Base-by-base conservation (phyloP, 2,113 vertebrate species). In the Naja naja region DNA sequence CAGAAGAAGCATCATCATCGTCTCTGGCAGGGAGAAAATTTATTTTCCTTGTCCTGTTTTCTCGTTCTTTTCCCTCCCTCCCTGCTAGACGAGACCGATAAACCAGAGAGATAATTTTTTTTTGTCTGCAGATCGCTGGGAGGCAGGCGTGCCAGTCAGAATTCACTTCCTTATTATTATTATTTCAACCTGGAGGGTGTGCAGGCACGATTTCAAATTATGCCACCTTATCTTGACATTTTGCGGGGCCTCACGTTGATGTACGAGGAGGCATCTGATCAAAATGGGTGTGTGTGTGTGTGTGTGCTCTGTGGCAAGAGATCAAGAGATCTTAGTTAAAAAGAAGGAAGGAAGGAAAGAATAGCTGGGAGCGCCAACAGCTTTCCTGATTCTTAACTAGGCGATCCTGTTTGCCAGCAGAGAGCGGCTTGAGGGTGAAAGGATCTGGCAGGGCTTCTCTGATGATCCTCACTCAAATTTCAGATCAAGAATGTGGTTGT, bases 381-480 rank as follows among this genome's bases (percentile, higher is more conserved):
- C 96, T 94, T 92, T 11, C 94, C 95, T 93, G 27, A 92, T 54
- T 56, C 94, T 93, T 56, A 96, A 96, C 92, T 30, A 95, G 96
- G 88, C 0, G 8, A 55, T 94, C 94, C 86, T 22, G 60, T 94
- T 90, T 94, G 39, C 89, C 1, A 93, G 58, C 92, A 81, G 74
- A 85, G 85, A 90, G 96, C 85, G 45, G 39, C 64, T 85, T 91
- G 91, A 91, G 93, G 0, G 0, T 43, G 45, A 52, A 18, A 6
- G 27, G 94, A 95, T 97, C 96, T 95, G 2, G 0, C 90, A 89
- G 43, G 90, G 94, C 91, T 22, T 2, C 3, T 0, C 91, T 96
- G 95, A 97, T 96, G 89, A 87, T 92, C 96, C 93, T 97, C 95
- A 96, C 97, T 97, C 85, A 94, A 93, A 94, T 5, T 93, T 97